Base-by-base conservation (phyloP, 2,888 invertebrate genomes). In the Agrotis segetum region DNA sequence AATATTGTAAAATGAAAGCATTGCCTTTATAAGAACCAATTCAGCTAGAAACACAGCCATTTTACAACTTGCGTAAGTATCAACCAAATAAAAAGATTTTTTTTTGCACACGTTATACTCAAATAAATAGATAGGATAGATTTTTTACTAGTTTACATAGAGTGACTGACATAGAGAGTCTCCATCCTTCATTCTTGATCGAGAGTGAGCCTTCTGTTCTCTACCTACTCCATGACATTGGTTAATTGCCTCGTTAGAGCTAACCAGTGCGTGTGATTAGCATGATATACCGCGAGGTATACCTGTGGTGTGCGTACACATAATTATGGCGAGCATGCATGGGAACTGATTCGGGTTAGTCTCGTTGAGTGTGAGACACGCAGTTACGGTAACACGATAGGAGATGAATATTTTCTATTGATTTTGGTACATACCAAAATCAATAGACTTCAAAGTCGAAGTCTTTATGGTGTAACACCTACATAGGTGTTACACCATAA, bases 171-270 rank as follows among this genome's bases (percentile, higher is more conserved):
- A 53, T n/a, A 16, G 7, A 3, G 16, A 2, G 16, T 3, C 1
- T 53, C 21, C 7, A 24, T 11, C 29, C 17, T 17, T 29, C 29
- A 17, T 55, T 17, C 17, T 4, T 4, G 24, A 29, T 55, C 3
- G 7, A 16, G 7, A 58, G 24, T 52, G 19, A 49, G 1, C 17
- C 71, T 73, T 79, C 67, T 79, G 29, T 21, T 0, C 0, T 5
- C 3, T 0, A 40, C 13, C 21, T 82, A n/a, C 34, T 44, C 11
- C 3, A 6, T 78, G 53, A 0, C 16, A 2, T 5, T 21, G 52
- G 34, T 73, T 82, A 82, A 79, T 82, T 79, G 65, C 73, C 64
- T 79, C 73, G 82, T 82, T 79, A 73, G 73, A 59, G 29, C 58
- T 66, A 73, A 78, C 67, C 73, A 82, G 62, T 68, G 66, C 67